Percentiles rank a stretch among this genome's conserved stretches.
phyloP scores from a whole-genome alignment of 37 sponge, comb jelly and placozoan genomes.

The Beroe forskalii region DNA sequence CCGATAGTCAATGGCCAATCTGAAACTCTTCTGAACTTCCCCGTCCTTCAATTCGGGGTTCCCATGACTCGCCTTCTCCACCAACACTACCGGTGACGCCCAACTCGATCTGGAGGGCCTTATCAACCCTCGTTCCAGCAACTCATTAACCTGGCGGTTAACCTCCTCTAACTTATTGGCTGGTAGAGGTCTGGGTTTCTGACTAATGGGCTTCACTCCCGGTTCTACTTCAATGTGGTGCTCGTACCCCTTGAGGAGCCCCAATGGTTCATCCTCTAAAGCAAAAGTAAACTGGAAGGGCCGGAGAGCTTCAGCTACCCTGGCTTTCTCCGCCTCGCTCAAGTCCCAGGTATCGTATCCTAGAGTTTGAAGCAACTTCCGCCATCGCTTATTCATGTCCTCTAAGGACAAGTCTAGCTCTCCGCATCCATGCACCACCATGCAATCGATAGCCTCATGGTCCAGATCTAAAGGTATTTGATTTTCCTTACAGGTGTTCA shows the following conservation, averaged over 20 bases:
- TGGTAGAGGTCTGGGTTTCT: background rate
- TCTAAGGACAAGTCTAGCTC: background rate
- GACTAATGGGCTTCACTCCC: background rate
- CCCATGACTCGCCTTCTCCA: constrained; percentile 56
- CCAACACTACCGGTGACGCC: constrained; percentile 71
- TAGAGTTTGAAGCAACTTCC: background rate
- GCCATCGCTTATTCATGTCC: background rate
- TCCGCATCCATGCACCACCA: background rate
- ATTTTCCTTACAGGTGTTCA: background rate
- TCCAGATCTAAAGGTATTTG: background rate
- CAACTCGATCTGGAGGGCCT: constrained; percentile 64
- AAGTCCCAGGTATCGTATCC: background rate
- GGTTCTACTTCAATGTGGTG: constrained; percentile 9
- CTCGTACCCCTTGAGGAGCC: background rate
- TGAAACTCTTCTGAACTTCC: background rate
- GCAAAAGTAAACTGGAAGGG: background rate
- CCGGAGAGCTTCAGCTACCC: background rate
- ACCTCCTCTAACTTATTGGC: background rate
- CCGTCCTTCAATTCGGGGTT: background rate
- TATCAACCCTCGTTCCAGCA: constrained; percentile 68
- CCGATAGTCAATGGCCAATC: constrained; percentile 71
- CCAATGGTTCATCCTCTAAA: constrained; percentile 1
- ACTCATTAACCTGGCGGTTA: background rate
- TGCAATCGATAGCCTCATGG: background rate
- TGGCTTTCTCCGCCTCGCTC: background rate